Evolutionary conservation across 2,888 invertebrate species (phyloP), one percentile per base, ranked within the genome.

Genomic region (Pelosia muscerda): DNA sequence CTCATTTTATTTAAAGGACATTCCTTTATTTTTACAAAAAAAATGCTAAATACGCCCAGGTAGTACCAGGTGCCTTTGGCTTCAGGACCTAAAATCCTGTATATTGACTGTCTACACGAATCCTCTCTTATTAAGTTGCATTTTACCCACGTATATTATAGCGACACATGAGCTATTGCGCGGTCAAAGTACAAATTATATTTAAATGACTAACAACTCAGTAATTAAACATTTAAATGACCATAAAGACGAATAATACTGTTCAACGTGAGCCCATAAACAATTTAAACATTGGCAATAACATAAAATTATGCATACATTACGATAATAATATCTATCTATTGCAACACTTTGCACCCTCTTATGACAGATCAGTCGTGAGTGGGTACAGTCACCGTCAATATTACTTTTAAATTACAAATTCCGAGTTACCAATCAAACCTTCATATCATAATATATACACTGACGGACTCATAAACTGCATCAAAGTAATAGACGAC

Each of bases 271-370:
- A 69, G 69, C 55, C 61, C 56, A 70, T 57, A 56, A 75, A 74
- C 72, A 75, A 79, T 79, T 38, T 76, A 80, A 75, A 70, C 58
- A 61, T 58, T 28, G 34, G 64, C 75, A 74, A 79, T 79, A 68
- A 74, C 56, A 55, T 63, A 66, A 72, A 38, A 80, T 77, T 75
- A 79, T 72, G 57, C 59, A 65, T 69, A 73, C 71, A 79, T 76
- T 65, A 71, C 34, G 15, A 4, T 55, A 31, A 38, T 38, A 34
- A 13, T 38, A 38, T 28, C 3, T 38, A 38, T 53, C 49, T 71
- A 67, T 77, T 71, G 76, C 79, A 69, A 76, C 71, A 65, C 58
- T 65, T 72, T 69, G 67, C 76, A 73, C 78, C 75, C 72, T 74
- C 67, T 65, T 65, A 70, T 54, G 68, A 28, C 56, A 64, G 74